phyloP scores from a whole-genome alignment of 2,888 invertebrate genomes.

The Drosophila neonasuta region DNA sequence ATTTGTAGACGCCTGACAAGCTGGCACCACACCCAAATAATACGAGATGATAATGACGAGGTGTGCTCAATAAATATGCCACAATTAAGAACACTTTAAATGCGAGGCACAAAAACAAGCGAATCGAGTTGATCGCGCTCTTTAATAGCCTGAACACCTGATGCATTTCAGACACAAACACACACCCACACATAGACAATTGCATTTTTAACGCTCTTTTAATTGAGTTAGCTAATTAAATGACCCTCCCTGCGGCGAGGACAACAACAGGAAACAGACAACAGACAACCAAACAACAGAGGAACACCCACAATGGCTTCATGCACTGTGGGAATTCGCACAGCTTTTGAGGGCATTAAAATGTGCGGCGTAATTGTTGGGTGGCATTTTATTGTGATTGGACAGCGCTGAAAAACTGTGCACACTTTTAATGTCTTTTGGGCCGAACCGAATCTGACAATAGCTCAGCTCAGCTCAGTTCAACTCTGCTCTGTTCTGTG shows the following conservation, averaged over 20 bases:
- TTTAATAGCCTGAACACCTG: conserved; percentile 67
- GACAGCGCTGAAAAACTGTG: conserved; percentile 51
- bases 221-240: conserved; percentile 76
- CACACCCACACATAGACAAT: conserved; percentile 42
- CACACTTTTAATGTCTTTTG: conserved; percentile 40
- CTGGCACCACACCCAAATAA: conserved; percentile 60
- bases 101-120: background rate
- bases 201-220: conserved; percentile 71
- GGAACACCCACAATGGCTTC: conserved; percentile 22
- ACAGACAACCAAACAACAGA: background rate
- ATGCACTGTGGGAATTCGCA: conserved; percentile 66
- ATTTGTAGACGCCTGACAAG: conserved; percentile 33
- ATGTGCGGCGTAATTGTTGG: conserved; percentile 67
- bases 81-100: conserved; percentile 4
- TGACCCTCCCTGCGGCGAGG: conserved; percentile 38
- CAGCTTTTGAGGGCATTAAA: conserved; percentile 71
- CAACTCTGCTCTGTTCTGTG: background rate
- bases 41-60: conserved; percentile 37
- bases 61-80: conserved; percentile 35
- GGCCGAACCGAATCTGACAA: conserved; percentile 26
- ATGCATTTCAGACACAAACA: conserved; percentile 33
- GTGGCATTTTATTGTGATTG: conserved; percentile 74
- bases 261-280: background rate
- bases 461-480: conserved; percentile 11
- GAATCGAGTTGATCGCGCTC: conserved; percentile 7